Percentiles rank a stretch among this genome's conserved stretches.
Evolutionary conservation across 2,888 invertebrate species (phyloP).

Genomic region (Alsophila aescularia): DNA sequence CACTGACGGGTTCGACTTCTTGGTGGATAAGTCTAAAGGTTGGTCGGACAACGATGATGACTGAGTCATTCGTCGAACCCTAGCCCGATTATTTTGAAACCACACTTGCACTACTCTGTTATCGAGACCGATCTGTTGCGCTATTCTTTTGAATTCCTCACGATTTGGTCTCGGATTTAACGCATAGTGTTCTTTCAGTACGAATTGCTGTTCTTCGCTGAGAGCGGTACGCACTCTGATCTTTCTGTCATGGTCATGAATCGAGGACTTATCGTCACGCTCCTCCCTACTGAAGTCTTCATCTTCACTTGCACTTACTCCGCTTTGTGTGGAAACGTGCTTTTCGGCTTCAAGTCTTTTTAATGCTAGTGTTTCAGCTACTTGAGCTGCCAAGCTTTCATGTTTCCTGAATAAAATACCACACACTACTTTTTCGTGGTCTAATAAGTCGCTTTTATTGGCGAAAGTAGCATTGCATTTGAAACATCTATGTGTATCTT

Average conservation of each 20-base stretch:
- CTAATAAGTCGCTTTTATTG: slow-evolving; percentile 85
- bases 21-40: slow-evolving; percentile 95
- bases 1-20: slow-evolving; percentile 85
- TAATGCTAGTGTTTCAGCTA: slow-evolving; percentile 87
- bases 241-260: slow-evolving; percentile 88
- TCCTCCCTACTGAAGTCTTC: slow-evolving; percentile 83
- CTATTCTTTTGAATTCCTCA: slow-evolving; percentile 96
- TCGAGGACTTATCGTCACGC: slow-evolving; percentile 81
- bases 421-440: slow-evolving; percentile 89
- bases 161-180: slow-evolving; percentile 96
- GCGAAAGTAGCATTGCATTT: slow-evolving; percentile 85
- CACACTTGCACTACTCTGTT: slow-evolving; percentile 95
- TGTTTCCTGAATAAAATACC: slow-evolving; percentile 85
- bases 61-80: slow-evolving; percentile 89
- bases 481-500: slow-evolving; percentile 78
- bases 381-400: slow-evolving; percentile 91
- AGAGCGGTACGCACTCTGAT: slow-evolving; percentile 97
- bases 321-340: slow-evolving; percentile 78
- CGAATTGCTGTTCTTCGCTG: slow-evolving; percentile 95
- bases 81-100: slow-evolving; percentile 98
- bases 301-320: slow-evolving; percentile 85
- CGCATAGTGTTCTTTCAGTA: slow-evolving; percentile 95
- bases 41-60: slow-evolving; percentile 85
- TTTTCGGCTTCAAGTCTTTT: slow-evolving; percentile 81
- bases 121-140: slow-evolving; percentile 89